These are phyloP conservation scores for Priocnemis perturbator DNA, from an alignment of 2,888 invertebrate genomes.

Conservation along the genomic window DNA sequence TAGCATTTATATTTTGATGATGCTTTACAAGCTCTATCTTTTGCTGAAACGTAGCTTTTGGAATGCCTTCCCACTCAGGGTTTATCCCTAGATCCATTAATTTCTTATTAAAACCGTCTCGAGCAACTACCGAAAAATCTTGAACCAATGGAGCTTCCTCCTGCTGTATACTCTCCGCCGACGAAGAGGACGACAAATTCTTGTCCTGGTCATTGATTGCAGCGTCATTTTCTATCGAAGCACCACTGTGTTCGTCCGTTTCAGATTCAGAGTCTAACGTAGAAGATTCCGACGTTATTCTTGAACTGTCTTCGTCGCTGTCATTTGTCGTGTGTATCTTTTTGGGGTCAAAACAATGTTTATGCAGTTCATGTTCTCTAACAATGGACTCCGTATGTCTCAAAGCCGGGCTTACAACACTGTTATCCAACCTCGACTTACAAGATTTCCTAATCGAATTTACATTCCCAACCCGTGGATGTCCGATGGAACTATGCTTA, in stretches of 20 bases:
- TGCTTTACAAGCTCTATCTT: constrained; percentile 79
- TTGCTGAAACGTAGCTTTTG: constrained; percentile 78
- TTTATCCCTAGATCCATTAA: constrained; percentile 80
- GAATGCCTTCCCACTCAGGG: constrained; percentile 79
- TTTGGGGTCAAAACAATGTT: too few relatives aligned
- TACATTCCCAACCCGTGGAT: too few relatives aligned
- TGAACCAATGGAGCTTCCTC: neutral
- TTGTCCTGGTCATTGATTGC: neutral
- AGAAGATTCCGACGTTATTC: neutral
- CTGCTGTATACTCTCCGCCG: too few relatives aligned
- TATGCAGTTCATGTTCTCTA: too few relatives aligned
- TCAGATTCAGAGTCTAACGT: constrained; percentile 2
- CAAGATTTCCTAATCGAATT: too few relatives aligned
- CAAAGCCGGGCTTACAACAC: too few relatives aligned
- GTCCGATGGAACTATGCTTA: too few relatives aligned
- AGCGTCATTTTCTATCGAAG: neutral
- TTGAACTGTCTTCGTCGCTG: neutral
- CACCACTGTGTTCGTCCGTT: neutral
- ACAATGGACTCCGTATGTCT: too few relatives aligned
- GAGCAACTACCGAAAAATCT: constrained; percentile 40
- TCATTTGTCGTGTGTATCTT: too few relatives aligned
- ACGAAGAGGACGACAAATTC: neutral
- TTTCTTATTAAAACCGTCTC: constrained; percentile 76
- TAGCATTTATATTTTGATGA: constrained; percentile 78
- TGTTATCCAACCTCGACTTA: too few relatives aligned